Evolutionary conservation across 2,113 vertebrate species (phyloP).

Genomic region (Pavo muticus): DNA sequence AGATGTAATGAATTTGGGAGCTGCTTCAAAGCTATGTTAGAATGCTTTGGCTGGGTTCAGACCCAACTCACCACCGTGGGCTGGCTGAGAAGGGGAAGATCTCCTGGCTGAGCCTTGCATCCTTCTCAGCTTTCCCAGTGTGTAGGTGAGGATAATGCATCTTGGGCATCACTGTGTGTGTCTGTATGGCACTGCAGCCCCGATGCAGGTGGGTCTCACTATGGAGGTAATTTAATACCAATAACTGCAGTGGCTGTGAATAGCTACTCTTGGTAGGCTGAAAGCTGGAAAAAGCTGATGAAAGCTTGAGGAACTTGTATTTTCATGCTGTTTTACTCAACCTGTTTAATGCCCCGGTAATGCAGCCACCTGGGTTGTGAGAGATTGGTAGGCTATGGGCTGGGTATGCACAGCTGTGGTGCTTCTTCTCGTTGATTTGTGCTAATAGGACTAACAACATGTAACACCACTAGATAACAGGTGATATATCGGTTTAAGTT

Average conservation of each 20-base stretch:
- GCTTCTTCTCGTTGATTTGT: not conserved
- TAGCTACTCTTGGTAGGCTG: not conserved
- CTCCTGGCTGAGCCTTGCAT: fast-evolving
- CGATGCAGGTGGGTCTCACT: no score
- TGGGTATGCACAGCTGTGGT: not conserved
- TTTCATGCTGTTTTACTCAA: not conserved
- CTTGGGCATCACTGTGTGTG: not conserved
- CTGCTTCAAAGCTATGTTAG: not conserved
- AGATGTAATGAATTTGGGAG: not conserved
- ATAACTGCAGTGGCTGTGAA: not conserved
- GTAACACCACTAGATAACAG: not conserved
- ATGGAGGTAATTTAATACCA: fast-evolving
- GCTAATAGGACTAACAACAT: fast-evolving
- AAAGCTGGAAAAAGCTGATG: not conserved
- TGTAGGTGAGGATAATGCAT: not conserved
- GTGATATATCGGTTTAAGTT: not conserved
- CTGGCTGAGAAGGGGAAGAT: not conserved
- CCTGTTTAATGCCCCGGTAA: not conserved
- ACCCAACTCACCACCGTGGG: no score
- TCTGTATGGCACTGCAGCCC: not conserved
- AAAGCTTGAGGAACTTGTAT: not conserved
- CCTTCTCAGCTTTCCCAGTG: fast-evolving
- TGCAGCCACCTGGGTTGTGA: not conserved
- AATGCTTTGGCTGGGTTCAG: not conserved
- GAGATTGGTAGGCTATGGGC: not conserved